Conservation (phyloP, 2,888 invertebrate species). For the Phania funesta region DNA sequence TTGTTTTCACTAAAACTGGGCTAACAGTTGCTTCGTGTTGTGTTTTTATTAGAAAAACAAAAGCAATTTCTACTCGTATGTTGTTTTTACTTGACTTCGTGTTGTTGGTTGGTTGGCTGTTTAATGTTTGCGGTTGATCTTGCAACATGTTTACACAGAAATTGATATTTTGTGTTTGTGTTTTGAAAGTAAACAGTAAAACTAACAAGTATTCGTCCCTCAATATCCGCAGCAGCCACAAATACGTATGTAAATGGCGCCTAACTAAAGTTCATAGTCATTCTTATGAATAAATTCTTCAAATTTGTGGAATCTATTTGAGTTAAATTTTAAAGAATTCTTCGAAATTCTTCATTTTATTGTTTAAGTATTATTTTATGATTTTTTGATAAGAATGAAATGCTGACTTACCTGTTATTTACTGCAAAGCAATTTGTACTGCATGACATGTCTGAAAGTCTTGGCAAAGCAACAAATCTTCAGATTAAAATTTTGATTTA, state of each 20-base stretch:
- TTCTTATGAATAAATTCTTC: background rate
- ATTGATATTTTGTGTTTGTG: constrained; percentile 78
- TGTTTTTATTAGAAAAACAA: constrained; percentile 55
- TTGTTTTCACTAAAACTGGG: constrained; percentile 64
- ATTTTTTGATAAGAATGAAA: too few relatives aligned
- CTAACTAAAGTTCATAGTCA: constrained; percentile 45
- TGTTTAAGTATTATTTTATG: too few relatives aligned
- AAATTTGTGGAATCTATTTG: constrained; percentile 14
- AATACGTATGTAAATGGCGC: constrained; percentile 44
- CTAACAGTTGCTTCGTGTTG: constrained; percentile 63
- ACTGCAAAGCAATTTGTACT: too few relatives aligned
- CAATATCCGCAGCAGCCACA: constrained; percentile 18
- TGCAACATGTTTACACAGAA: constrained; percentile 77
- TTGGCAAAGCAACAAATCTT: too few relatives aligned
- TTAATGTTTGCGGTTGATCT: constrained; percentile 37
- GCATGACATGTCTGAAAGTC: too few relatives aligned
- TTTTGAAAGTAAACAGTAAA: constrained; percentile 75
- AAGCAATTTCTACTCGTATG: constrained; percentile 39
- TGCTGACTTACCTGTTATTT: too few relatives aligned
- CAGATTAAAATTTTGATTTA: too few relatives aligned
- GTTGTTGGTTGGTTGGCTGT: constrained; percentile 49
- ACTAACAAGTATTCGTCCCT: constrained; percentile 33
- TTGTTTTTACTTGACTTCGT: constrained; percentile 38
- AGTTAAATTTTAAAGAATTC: background rate
- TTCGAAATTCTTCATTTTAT: too few relatives aligned